Conservation (phyloP, 2,797 vertebrate species). For the Hypotaenidia philippensis region DNA sequence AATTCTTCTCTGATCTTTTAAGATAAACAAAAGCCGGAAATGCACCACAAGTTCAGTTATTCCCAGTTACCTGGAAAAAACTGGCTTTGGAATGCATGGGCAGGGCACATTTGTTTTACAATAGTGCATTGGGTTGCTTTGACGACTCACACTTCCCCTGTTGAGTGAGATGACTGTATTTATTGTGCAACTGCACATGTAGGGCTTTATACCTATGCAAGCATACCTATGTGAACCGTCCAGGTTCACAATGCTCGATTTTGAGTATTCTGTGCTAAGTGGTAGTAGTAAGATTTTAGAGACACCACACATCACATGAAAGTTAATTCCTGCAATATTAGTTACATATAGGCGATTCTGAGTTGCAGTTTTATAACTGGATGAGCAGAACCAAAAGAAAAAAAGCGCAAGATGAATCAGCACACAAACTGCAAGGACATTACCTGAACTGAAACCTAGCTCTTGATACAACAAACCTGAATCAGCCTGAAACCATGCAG, state of each 20-base stretch:
- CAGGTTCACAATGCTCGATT: background rate
- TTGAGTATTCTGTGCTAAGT: background rate
- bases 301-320: background rate
- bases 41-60: accelerated
- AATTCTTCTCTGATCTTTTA: background rate
- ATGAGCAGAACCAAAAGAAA: background rate
- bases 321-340: background rate
- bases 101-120: background rate
- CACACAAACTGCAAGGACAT: background rate
- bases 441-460: background rate
- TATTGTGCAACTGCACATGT: accelerated
- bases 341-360: background rate
- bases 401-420: background rate
- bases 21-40: background rate
- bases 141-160: background rate
- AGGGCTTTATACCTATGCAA: background rate
- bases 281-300: background rate
- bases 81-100: background rate
- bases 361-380: background rate
- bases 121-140: background rate
- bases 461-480: background rate
- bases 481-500: background rate
- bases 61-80: background rate
- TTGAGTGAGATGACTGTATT: background rate
- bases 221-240: background rate